Conservation (phyloP, 2,797 vertebrate genomes). For the Oreochromis mossambicus region DNA sequence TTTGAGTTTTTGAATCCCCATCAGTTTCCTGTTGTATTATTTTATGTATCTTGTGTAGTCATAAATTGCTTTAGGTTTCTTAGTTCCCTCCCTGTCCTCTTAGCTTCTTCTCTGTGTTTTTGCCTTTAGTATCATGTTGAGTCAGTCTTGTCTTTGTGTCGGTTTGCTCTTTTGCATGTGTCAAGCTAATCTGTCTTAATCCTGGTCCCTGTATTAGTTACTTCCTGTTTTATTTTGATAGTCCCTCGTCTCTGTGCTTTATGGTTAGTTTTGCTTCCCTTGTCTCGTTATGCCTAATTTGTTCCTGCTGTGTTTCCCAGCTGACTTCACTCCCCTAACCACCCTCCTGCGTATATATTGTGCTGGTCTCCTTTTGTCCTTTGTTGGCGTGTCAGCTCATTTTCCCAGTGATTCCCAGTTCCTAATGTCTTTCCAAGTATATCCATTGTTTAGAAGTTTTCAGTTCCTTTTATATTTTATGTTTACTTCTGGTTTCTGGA, state of each 20-base stretch:
- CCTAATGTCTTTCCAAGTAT: fast-evolving
- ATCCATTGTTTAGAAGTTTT: background rate
- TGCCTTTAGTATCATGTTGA: background rate
- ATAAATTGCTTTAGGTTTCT: background rate
- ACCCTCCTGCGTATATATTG: background rate
- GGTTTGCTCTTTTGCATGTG: background rate
- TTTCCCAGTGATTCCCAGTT: background rate
- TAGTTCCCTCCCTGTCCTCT: background rate
- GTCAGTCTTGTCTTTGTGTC: background rate
- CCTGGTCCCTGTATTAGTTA: background rate
- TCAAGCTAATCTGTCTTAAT: background rate
- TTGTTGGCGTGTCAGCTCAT: background rate
- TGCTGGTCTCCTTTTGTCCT: fast-evolving
- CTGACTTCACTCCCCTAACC: background rate
- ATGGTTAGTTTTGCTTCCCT: background rate
- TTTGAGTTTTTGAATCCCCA: background rate
- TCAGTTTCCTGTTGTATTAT: background rate
- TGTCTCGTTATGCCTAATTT: fast-evolving
- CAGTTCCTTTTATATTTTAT: background rate
- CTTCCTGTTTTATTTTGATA: background rate
- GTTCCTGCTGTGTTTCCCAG: background rate
- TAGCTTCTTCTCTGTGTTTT: background rate
- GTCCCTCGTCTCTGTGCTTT: background rate
- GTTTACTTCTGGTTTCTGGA: background rate
- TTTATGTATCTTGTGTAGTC: background rate